Base-by-base conservation (phyloP, 1,140 invertebrate species). In the Panagrolaimus sp. region DNA sequence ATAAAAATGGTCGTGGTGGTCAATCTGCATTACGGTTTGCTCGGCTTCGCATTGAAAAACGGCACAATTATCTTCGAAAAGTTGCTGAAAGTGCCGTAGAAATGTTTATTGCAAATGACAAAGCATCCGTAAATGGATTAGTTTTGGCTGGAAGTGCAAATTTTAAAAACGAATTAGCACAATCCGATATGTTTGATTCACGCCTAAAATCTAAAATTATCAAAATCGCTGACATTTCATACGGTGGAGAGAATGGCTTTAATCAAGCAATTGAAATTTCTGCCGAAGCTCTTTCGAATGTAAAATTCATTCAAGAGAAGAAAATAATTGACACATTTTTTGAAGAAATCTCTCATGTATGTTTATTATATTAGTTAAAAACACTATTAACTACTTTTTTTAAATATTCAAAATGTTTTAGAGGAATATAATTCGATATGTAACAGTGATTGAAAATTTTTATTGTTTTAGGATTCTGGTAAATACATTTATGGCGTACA, bases 221-320 rank as follows among this genome's bases (percentile, higher is more conserved):
- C 75, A 99, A 99, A 87, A 86, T 97, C 76, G 96, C 98, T 70
- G 96, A 99, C 86, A 93, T 98, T 46, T 98, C 96, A 0, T 99
- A 99, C 85, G 96, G 96, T 62, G 96, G 96, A 45, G 96, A 98
- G 86, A 98, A 98, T 86, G 96, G 96, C 69, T 99, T 99, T 86
- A 98, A 98, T 86, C 96, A 77, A 48, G 79, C 79, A 7, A 82
- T 82, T 32, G 96, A 98, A 88, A 86, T 98, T 75, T 93, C 96
- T 15, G 92, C 95, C 3, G 96, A 99, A 87, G 92, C 93, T 26
- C 87, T 99, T 72, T 91, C 95, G 82, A 97, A 98, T 85, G 96
- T 99, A 52, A 98, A 98, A 87, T 98, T 99, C 84, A 98, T 98
- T 81, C 96, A 99, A 86, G 96, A 99, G 86, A 99, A 99, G 87